These are phyloP conservation scores for Solen grandis DNA, from an alignment of 1,140 invertebrate genomes.

Conservation along the genomic window DNA sequence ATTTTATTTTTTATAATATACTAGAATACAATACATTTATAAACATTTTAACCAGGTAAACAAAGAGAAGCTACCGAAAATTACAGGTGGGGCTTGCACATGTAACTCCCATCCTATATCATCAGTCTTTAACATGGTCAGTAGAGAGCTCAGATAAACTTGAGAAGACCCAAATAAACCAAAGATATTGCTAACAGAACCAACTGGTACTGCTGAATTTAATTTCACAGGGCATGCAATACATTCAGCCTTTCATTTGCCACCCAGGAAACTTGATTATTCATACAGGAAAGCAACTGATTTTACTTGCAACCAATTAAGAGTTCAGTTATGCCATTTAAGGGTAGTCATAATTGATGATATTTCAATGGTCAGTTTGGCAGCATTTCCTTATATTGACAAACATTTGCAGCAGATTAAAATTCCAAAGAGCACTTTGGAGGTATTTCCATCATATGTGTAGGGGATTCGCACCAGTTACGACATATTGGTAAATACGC, in stretches of 20 bases:
- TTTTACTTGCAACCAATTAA: slow-evolving; percentile 25
- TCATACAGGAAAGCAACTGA: slow-evolving; percentile 29
- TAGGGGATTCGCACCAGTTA: slow-evolving; percentile 54
- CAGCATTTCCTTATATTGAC: slow-evolving; percentile 57
- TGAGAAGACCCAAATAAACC: slow-evolving; percentile 25
- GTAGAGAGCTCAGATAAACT: slow-evolving; percentile 15
- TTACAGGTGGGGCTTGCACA: slow-evolving; percentile 42
- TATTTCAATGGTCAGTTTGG: slow-evolving; percentile 61
- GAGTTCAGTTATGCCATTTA: no score
- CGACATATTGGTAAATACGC: slow-evolving; percentile 45
- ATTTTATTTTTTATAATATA: no score
- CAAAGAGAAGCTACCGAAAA: no score
- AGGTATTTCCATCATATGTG: slow-evolving; percentile 56
- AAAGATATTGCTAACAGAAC: slow-evolving; percentile 38
- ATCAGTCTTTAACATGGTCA: slow-evolving; percentile 33
- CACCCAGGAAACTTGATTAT: slow-evolving; percentile 17
- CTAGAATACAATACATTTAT: no score
- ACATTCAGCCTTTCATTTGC: slow-evolving; percentile 45
- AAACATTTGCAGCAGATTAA: slow-evolving; percentile 57
- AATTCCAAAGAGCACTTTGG: slow-evolving; percentile 54
- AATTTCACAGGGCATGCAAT: slow-evolving; percentile 35
- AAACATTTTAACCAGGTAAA: no score
- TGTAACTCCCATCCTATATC: slow-evolving; percentile 37
- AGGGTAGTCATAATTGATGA: no score
- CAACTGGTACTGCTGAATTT: slow-evolving; percentile 57